A percentile compares a stretch with the other conserved stretches of the same genome.
phyloP scores from a whole-genome alignment of 2,888 invertebrate genomes.

The Idaea biselata region DNA sequence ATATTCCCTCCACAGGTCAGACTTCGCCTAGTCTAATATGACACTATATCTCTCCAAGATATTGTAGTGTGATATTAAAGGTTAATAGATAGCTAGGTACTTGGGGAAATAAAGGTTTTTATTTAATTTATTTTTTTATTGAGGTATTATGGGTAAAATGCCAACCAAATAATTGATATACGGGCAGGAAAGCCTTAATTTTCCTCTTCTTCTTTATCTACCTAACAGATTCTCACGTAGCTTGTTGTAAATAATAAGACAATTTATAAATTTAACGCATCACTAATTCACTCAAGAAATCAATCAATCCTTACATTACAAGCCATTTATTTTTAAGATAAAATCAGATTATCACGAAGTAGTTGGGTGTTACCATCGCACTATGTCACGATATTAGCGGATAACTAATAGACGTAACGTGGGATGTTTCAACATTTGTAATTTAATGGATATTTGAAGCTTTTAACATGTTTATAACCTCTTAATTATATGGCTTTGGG shows the following conservation, averaged over 20 bases:
- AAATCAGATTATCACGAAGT: neutral
- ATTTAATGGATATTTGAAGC: neutral
- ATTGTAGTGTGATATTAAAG: too few species aligned
- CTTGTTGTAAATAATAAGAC: neutral
- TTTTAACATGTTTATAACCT: neutral
- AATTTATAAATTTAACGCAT: neutral
- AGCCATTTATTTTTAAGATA: neutral
- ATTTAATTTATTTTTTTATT: too few species aligned
- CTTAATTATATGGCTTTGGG: constrained; percentile 10
- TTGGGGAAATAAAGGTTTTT: too few species aligned
- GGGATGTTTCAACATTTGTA: neutral
- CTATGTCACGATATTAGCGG: constrained; percentile 8
- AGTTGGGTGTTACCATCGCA: constrained; percentile 28
- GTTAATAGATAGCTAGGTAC: too few species aligned
- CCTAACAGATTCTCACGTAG: too few species aligned
- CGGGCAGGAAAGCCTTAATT: too few species aligned
- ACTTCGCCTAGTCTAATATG: too few species aligned
- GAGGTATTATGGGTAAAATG: too few species aligned
- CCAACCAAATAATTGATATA: too few species aligned
- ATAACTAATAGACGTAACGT: neutral
- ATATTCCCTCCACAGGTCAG: too few species aligned
- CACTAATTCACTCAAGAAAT: neutral
- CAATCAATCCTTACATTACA: neutral
- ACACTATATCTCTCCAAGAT: too few species aligned
- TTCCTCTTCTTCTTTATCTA: too few species aligned